Base-by-base conservation (phyloP, 2,888 invertebrate species). In the Aspidiotus rigidus region DNA sequence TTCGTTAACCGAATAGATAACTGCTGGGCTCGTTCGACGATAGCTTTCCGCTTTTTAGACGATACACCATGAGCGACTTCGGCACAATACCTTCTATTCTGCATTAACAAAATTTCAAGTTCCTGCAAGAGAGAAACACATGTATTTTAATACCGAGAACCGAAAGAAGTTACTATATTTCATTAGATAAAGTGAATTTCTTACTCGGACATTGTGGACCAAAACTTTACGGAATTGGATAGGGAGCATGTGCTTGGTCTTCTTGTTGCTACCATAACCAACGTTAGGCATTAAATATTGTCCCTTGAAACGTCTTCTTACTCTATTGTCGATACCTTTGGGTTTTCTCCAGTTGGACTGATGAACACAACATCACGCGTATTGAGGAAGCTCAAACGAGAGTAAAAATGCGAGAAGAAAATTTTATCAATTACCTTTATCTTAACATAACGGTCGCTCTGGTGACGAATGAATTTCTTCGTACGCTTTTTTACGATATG, bases 301-400 rank as follows among this genome's bases (percentile, higher is more conserved):
- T 42, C 99, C 99, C 89, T 99, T 99, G 84, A 99, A 99, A 75
- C 97, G 87, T 79, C 99, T 89, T 75, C 99, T 88, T 62, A 99
- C 98, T 81, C 98, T 87, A 87, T 99, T 99, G 83, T 99, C 99
- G 81, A 99, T 99, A 93, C 99, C 99, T 83, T 97, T 97, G 17
- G 99, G 99, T 83, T 97, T 99, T 79, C 99, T 89, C 99, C 99
- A 99, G 86, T 92, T 95, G 75, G 90, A 85, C 92, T 93, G 76
- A 16, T 80, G 78, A 70, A 64, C 69, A 40, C 7, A 10, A 56
- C 2, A 17, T 53, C 42, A 7, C 28, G 16, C 39, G 1, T 28
- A 28, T 10, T 17, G 11, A 62, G 15, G 61, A 7, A 7, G 54
- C 6, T 49, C n/a, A 49, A 2, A 49, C 49, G 49, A 13, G 10